Conservation (phyloP, 2,888 invertebrate genomes). For the Seira musarum region DNA sequence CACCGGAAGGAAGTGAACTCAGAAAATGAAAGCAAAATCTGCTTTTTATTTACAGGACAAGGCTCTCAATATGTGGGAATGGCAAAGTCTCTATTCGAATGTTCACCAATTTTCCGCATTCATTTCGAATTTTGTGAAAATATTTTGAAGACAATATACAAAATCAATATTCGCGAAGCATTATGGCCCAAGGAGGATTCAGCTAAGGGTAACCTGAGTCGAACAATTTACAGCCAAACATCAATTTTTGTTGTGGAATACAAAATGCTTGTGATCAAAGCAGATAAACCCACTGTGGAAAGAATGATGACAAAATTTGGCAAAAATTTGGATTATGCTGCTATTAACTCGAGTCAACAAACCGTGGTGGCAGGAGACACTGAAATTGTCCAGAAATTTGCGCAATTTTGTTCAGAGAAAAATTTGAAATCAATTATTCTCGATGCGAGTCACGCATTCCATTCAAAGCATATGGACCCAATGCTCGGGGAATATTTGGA, state of each 20-base stretch:
- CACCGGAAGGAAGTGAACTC: slow-evolving; percentile 30
- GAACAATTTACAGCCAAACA: slow-evolving; percentile 62
- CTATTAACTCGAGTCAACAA: slow-evolving; percentile 57
- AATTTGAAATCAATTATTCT: slow-evolving; percentile 46
- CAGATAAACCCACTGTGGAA: slow-evolving; percentile 11
- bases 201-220: slow-evolving; percentile 26
- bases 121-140: slow-evolving; percentile 52
- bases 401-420: slow-evolving; percentile 18
- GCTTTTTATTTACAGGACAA: slow-evolving; percentile 50
- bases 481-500: slow-evolving; percentile 53
- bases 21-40: slow-evolving; percentile 28
- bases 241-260: slow-evolving; percentile 63
- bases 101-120: slow-evolving; percentile 42
- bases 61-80: slow-evolving; percentile 57
- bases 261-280: slow-evolving; percentile 56
- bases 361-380: slow-evolving; percentile 53
- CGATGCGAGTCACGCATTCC: slow-evolving; percentile 62
- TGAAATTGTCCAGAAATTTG: slow-evolving; percentile 37
- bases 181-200: slow-evolving; percentile 44
- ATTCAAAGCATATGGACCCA: slow-evolving; percentile 60
- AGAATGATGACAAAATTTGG: slow-evolving; percentile 13
- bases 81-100: slow-evolving; percentile 43
- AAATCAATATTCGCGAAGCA: slow-evolving; percentile 23
- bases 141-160: slow-evolving; percentile 25
- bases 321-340: slow-evolving; percentile 55